Evolutionary conservation across 2,797 vertebrate genomes (phyloP), one percentile per base, ranked within the genome.

Genomic region (Amblyopsis hoosieri): DNA sequence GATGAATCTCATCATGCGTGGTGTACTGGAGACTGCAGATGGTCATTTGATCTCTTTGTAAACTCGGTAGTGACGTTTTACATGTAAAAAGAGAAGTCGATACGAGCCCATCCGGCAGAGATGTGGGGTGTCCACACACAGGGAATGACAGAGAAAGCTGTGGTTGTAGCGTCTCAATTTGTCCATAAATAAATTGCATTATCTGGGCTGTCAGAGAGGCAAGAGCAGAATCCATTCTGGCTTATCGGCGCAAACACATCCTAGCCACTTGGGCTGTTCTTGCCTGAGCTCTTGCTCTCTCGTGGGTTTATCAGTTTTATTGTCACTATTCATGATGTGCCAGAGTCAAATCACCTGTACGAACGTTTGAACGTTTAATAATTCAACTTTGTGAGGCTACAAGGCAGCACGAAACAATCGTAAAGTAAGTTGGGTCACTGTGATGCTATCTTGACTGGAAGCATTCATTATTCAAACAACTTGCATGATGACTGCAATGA

Each of bases 211-310:
- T 84, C 80, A 72, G 65, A 72, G 57, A 54, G 67, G 54, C 55
- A 64, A 64, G 62, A 76, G 85, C 81, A 85, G 76, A 85, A 84
- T 81, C 77, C 72, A 76, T 72, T 60, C 67, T 69, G 51, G 57
- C 58, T 89, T 80, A 78, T 85, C 78, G 81, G 80, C 64, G 72
- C 74, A 74, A 84, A 74, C 78, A 75, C 76, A 82, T 80, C 79
- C 67, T 57, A 76, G 74, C 60, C 73, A 76, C 79, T 64, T 66
- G 60, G 45, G 11, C 15, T 19, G 33, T 63, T 45, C 17, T 45
- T 29, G 0, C 9, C 14, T 5, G 6, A 1, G n/a, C 10, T 23
- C 37, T 51, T 58, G 64, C 63, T 54, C 61, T 64, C 72, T 60
- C 66, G 9, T 55, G 47, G 62, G 52, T 1, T 17, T 31, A 47